phyloP scores from a whole-genome alignment of 2,113 vertebrate genomes.

The Daubentonia madagascariensis region DNA sequence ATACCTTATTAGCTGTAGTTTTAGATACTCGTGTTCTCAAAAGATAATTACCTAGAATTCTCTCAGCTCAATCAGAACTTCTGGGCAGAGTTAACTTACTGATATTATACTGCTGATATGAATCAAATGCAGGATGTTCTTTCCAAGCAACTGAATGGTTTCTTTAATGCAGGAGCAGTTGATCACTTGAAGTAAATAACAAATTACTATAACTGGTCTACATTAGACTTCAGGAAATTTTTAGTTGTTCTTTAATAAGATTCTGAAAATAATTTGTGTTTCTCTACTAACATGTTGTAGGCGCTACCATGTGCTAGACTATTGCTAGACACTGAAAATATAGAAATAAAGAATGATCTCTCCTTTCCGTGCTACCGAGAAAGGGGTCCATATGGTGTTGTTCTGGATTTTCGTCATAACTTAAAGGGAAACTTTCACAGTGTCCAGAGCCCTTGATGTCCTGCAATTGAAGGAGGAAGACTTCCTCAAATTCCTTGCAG shows the following conservation, averaged over 20 bases:
- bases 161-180: neutral
- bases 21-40: neutral
- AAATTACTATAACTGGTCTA: conserved; percentile 41
- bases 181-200: neutral
- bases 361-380: neutral
- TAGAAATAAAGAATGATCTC: neutral
- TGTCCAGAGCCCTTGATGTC: no score
- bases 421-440: no score
- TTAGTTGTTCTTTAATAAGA: conserved; percentile 34
- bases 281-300: neutral
- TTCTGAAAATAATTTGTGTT: conserved; percentile 39
- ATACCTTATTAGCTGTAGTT: conserved; percentile 33
- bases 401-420: no score
- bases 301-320: neutral
- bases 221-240: neutral
- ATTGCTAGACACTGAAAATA: neutral
- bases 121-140: neutral
- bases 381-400: no score
- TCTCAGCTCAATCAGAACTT: neutral
- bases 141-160: conserved; percentile 6
- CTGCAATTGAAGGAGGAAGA: no score
- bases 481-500: no score
- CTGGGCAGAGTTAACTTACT: conserved; percentile 19
- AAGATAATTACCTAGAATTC: conserved; percentile 48
- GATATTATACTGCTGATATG: neutral